Evolutionary conservation across 2,888 invertebrate species (phyloP).

Genomic region (Bombylius discolor): DNA sequence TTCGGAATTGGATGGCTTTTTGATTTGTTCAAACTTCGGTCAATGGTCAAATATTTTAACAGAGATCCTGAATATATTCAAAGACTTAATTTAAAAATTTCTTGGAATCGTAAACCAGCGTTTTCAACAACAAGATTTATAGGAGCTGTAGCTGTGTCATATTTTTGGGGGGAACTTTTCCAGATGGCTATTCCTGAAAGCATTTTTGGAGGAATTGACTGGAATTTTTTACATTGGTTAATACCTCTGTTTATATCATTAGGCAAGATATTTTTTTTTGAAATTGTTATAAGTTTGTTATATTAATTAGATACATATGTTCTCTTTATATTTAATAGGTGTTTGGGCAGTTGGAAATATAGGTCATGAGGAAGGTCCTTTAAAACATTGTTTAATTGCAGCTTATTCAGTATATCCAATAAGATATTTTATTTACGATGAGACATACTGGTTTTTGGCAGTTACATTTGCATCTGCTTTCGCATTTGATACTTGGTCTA

Average conservation of each 20-base stretch:
- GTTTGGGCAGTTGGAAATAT: constrained; percentile 86
- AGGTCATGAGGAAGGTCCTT: constrained; percentile 63
- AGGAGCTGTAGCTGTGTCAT: constrained; percentile 63
- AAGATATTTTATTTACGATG: constrained; percentile 61
- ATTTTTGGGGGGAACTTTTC: constrained; percentile 65
- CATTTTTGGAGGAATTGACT: constrained; percentile 54
- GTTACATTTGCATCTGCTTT: constrained; percentile 54
- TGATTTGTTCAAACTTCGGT: constrained; percentile 71
- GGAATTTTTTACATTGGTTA: constrained; percentile 55
- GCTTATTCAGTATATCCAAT: constrained; percentile 54
- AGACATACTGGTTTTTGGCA: constrained; percentile 53
- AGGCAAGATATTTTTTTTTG: constrained; percentile 38
- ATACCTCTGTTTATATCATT: constrained; percentile 60
- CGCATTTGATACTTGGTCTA: constrained; percentile 62
- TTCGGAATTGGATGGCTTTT: constrained; percentile 74
- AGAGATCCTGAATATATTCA: constrained; percentile 55
- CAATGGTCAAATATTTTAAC: constrained; percentile 73
- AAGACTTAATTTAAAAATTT: constrained; percentile 49
- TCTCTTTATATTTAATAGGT: constrained; percentile 44
- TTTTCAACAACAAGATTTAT: constrained; percentile 67
- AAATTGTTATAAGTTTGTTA: neutral
- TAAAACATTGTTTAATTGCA: constrained; percentile 55
- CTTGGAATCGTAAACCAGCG: constrained; percentile 58
- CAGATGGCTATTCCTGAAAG: constrained; percentile 66
- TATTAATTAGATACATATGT: neutral